phyloP scores from a whole-genome alignment of 2,797 vertebrate genomes.

The Aviceda leuphotes region DNA sequence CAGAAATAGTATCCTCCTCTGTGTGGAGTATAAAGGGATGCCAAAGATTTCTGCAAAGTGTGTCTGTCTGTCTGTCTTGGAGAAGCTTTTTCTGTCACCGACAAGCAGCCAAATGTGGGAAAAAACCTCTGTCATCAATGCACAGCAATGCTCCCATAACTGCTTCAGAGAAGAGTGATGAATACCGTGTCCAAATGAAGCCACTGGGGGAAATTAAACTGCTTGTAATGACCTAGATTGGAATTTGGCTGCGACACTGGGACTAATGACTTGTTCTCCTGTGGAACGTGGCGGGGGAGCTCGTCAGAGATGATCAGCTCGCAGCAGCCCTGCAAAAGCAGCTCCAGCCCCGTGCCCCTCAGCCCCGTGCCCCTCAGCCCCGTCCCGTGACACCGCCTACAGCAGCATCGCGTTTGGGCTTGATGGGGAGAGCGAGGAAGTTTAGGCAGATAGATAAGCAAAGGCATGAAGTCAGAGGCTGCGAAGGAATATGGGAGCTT shows the following conservation, averaged over 20 bases:
- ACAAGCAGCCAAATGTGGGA: not conserved
- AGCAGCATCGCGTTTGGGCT: not conserved
- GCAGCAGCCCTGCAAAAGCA: not conserved
- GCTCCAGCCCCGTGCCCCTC: not conserved
- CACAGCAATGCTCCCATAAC: not conserved
- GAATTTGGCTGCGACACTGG: constrained; percentile 21
- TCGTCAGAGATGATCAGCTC: not conserved
- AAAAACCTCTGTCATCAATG: not conserved
- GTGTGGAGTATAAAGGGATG: not conserved
- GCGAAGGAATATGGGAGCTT: not conserved
- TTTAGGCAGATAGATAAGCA: not conserved
- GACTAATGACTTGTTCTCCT: constrained; percentile 7
- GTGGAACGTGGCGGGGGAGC: not conserved
- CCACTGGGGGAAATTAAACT: constrained; percentile 27
- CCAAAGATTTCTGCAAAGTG: not conserved
- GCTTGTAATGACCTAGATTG: not conserved
- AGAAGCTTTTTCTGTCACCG: not conserved
- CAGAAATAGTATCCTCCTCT: not conserved
- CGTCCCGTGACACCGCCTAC: not conserved
- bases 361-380: not conserved
- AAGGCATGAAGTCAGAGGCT: not conserved
- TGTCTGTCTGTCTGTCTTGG: not conserved
- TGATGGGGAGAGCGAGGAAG: not conserved
- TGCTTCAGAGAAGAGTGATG: not conserved
- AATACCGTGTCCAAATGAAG: not conserved